These are phyloP conservation scores for Melinaea marsaeus DNA, from an alignment of 2,888 invertebrate genomes.

Conservation along the genomic window DNA sequence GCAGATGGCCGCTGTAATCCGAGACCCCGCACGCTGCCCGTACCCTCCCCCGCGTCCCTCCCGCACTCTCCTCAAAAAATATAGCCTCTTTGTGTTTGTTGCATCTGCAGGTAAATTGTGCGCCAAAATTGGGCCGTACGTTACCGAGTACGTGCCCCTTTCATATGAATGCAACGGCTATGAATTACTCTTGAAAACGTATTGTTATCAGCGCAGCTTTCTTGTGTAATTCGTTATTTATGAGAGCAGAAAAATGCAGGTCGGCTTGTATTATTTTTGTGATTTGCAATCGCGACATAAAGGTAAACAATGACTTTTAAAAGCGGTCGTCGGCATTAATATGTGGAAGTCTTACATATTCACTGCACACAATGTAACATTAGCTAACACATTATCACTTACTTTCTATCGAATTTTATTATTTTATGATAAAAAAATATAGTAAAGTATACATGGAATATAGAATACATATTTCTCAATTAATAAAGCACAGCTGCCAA, in stretches of 20 bases:
- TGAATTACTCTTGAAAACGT: slow-evolving; percentile 70
- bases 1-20: slow-evolving; percentile 75
- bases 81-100: slow-evolving; percentile 74
- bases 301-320: slow-evolving; percentile 12
- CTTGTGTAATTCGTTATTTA: slow-evolving; percentile 44
- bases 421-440: background rate
- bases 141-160: slow-evolving; percentile 57
- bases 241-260: slow-evolving; percentile 31
- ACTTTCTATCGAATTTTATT: background rate
- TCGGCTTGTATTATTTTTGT: slow-evolving; percentile 27
- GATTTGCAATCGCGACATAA: slow-evolving; percentile 18
- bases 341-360: slow-evolving; percentile 22
- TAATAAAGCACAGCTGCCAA: background rate
- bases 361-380: background rate
- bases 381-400: background rate
- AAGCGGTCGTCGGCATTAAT: slow-evolving; percentile 24
- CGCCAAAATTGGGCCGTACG: slow-evolving; percentile 70
- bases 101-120: slow-evolving; percentile 77
- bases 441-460: background rate
- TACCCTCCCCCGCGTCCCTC: slow-evolving; percentile 36
- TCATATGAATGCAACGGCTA: slow-evolving; percentile 63
- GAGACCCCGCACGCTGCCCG: slow-evolving; percentile 46
- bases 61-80: slow-evolving; percentile 49
- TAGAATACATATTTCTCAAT: background rate
- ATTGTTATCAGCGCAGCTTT: slow-evolving; percentile 67